Evolutionary conservation across 2,113 vertebrate genomes (phyloP), one percentile per base, ranked within the genome.

Genomic region (Propithecus coquereli): DNA sequence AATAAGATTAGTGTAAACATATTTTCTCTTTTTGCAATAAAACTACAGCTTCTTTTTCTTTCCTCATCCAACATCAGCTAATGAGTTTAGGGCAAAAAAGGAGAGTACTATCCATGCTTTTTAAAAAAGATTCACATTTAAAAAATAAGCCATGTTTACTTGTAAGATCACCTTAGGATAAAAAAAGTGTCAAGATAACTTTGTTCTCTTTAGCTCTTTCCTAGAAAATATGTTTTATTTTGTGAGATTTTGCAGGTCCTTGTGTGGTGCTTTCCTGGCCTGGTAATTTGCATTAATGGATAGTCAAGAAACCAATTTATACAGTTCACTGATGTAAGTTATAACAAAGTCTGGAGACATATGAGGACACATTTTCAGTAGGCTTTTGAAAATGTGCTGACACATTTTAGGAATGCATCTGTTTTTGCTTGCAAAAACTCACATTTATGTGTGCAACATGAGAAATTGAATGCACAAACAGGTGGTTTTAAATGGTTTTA

Each of bases 351-450:
- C 97, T 97, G 90, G 91, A 98, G 97, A 98, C 97, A 97, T 94
- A 97, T 97, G 97, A 98, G 97, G 97, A 98, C 97, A 98, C 96
- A 97, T 98, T 98, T 97, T 97, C 97, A 97, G 97, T 92, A 95
- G 92, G 97, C 95, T 97, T 98, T 97, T 96, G 97, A 98, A 97
- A 98, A 97, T 97, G 97, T 98, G 97, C 97, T 98, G 97, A 98
- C 97, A 97, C 97, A 97, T 97, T 98, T 98, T 97, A 97, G 95
- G 92, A 97, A 89, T 96, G 94, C 97, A 98, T 98, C 97, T 98
- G 97, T 93, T 97, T 98, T 97, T 98, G 97, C 97, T 98, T 98
- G 97, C 97, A 98, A 96, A 98, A 97, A 96, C 81, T 97, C 97
- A 97, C 97, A 98, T 98, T 98, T 97, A 95, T 98, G 96, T 95